Percentiles rank a stretch among this genome's conserved stretches.
Evolutionary conservation across 1,140 invertebrate genomes (phyloP).

Genomic region (Philopotamus ludificatus): DNA sequence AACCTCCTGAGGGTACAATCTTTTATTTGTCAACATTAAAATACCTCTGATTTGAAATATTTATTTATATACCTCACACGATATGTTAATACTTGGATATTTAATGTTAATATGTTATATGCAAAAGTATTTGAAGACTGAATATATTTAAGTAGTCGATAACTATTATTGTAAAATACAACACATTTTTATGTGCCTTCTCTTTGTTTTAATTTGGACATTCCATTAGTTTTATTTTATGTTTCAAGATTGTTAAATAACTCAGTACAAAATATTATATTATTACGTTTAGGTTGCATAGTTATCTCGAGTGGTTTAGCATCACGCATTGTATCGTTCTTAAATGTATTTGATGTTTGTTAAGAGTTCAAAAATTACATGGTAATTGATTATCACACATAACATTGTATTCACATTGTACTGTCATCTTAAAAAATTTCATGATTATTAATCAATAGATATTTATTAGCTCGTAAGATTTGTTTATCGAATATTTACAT

Average conservation of each 20-base stretch:
- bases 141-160: slow-evolving; percentile 42
- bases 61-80: slow-evolving; percentile 22
- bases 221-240: slow-evolving; percentile 41
- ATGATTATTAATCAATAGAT: slow-evolving; percentile 41
- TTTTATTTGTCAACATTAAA: no score
- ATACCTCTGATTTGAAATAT: slow-evolving; percentile 21
- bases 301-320: slow-evolving; percentile 32
- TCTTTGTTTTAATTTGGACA: slow-evolving; percentile 37
- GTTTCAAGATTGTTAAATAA: slow-evolving; percentile 25
- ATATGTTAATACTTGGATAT: slow-evolving; percentile 24
- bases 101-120: slow-evolving; percentile 28
- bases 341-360: slow-evolving; percentile 40
- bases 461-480: slow-evolving; percentile 42
- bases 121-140: slow-evolving; percentile 37
- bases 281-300: slow-evolving; percentile 5
- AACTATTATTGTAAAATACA: slow-evolving; percentile 24
- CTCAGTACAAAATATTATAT: slow-evolving; percentile 19
- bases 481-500: slow-evolving; percentile 42
- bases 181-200: slow-evolving; percentile 38
- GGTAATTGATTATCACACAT: slow-evolving; percentile 35
- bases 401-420: slow-evolving; percentile 41
- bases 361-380: slow-evolving; percentile 35
- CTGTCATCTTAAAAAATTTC: slow-evolving; percentile 33
- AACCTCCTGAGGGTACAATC: no score
- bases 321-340: slow-evolving; percentile 36